Evolutionary conservation across 92 coral and sea anemone species (phyloP).

Genomic region (Blastomussa wellsi): DNA sequence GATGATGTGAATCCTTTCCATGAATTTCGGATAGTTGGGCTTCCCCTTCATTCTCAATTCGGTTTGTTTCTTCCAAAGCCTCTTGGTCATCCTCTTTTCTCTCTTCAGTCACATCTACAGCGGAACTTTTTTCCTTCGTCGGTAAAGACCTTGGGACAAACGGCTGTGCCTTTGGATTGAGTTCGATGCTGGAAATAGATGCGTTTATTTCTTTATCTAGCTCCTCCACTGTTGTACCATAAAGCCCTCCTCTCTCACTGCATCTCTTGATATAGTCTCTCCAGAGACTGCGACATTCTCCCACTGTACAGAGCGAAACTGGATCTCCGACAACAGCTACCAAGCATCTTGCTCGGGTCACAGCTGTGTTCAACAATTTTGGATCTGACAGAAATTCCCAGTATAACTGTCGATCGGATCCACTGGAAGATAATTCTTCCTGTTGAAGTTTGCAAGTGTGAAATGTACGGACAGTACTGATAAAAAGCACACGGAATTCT

Average conservation of each 20-base stretch:
- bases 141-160: conserved; percentile 53
- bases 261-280: conserved; percentile 78
- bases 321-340: conserved; percentile 97
- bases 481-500: conserved; percentile 86
- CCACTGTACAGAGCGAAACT: conserved; percentile 85
- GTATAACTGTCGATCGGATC: conserved; percentile 51
- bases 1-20: neutral
- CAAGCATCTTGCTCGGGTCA: conserved; percentile 90
- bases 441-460: conserved; percentile 61
- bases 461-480: conserved; percentile 90
- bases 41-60: neutral
- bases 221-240: conserved; percentile 64
- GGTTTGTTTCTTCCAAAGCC: neutral
- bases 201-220: conserved; percentile 57
- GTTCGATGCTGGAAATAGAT: conserved; percentile 25
- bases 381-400: conserved; percentile 85
- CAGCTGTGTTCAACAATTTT: conserved; percentile 84
- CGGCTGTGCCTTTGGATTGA: conserved; percentile 72
- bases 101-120: neutral
- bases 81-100: neutral
- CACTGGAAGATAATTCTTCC: conserved; percentile 32
- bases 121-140: neutral
- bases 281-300: conserved; percentile 81
- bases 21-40: neutral
- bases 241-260: conserved; percentile 46